phyloP scores from a whole-genome alignment of 2,113 vertebrate species.

The Lycaon pictus region DNA sequence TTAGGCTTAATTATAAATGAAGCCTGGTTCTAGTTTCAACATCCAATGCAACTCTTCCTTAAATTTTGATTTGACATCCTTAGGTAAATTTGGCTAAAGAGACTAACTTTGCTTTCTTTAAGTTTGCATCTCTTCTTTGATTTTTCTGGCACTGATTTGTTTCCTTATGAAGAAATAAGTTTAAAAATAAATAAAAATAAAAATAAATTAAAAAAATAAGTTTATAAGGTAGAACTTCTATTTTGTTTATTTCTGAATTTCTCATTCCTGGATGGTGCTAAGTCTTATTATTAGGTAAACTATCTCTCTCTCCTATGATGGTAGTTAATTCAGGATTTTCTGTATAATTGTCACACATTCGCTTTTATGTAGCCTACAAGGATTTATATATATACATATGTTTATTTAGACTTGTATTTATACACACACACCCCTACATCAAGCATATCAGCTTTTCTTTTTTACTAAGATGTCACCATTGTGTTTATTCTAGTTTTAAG shows the following conservation, averaged over 20 bases:
- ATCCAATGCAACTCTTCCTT: background rate
- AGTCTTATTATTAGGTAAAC: background rate
- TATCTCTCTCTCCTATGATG: background rate
- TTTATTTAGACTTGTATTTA: background rate
- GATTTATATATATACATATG: background rate
- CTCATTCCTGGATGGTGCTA: background rate
- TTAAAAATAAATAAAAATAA: background rate
- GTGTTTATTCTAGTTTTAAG: conserved; percentile 35
- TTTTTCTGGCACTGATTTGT: background rate
- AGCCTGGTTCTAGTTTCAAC: background rate
- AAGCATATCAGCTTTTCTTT: background rate
- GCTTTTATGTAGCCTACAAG: background rate
- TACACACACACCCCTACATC: background rate
- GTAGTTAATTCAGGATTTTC: background rate
- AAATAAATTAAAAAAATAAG: background rate
- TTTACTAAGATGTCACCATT: background rate
- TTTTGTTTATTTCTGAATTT: background rate
- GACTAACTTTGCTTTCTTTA: background rate
- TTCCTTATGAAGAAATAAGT: background rate
- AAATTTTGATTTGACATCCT: background rate
- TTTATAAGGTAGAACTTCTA: background rate
- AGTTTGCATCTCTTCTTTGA: background rate
- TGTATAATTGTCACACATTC: background rate
- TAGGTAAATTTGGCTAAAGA: background rate
- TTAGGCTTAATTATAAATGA: background rate